phyloP scores from a whole-genome alignment of 2,888 invertebrate genomes.

The Drosophila cognata region DNA sequence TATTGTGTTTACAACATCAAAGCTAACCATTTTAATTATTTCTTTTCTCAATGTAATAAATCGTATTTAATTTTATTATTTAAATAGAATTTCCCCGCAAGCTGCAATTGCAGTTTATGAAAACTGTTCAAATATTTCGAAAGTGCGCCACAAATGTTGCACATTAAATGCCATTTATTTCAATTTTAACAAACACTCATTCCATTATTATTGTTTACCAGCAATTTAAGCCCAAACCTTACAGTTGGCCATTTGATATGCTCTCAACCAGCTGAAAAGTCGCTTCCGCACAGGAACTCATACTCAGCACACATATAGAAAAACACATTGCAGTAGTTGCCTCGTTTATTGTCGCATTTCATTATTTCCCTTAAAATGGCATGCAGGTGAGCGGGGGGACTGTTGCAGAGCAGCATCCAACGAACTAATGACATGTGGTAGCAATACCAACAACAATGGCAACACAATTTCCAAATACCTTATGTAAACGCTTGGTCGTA shows the following conservation, averaged over 20 bases:
- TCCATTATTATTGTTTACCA: slow-evolving; percentile 3
- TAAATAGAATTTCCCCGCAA: neutral
- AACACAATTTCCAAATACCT: slow-evolving; percentile 53
- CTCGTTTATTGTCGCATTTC: slow-evolving; percentile 62
- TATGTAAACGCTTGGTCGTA: slow-evolving; percentile 41
- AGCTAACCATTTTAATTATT: neutral
- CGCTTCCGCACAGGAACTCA: neutral
- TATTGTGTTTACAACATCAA: no score
- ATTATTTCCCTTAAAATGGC: slow-evolving; percentile 42
- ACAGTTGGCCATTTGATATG: neutral
- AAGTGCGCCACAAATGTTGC: neutral
- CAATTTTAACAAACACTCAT: neutral
- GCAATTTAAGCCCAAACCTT: slow-evolving; percentile 2
- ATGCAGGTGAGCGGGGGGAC: neutral
- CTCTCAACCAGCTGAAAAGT: slow-evolving; percentile 7
- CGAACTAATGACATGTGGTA: slow-evolving; percentile 58
- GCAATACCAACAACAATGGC: slow-evolving; percentile 30
- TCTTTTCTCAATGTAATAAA: neutral
- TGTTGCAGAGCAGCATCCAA: slow-evolving; percentile 4
- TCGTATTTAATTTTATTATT: neutral
- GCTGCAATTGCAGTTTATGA: neutral
- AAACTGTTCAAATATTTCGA: neutral
- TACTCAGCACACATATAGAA: neutral
- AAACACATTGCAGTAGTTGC: slow-evolving; percentile 41
- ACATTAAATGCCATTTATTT: slow-evolving; percentile 2